Base-by-base conservation (phyloP, 2,888 invertebrate genomes). In the Myopa tessellatipennis region DNA sequence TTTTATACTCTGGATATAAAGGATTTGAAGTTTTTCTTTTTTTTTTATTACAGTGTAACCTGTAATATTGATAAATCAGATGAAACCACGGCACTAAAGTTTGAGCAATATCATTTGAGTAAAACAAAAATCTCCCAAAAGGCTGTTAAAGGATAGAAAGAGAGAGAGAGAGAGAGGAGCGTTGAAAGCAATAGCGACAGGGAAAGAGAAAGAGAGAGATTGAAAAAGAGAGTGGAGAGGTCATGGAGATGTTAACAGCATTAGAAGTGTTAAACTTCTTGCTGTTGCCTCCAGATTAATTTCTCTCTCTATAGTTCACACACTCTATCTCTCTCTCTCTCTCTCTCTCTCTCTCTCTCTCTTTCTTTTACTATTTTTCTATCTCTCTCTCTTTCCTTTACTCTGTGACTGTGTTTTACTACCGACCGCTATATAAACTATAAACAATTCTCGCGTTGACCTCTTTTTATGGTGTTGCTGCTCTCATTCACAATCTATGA, bases 11-110 rank as follows among this genome's bases (percentile, higher is more conserved):
- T 65, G 34, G 26, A 36, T 36, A 14, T 14, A 34, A 16, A 36
- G 36, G 65, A 55, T 55, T 65, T 65, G 36, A 65, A 36, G 65
- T 36, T 65, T 65, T 34, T 8, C 10, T 65, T 65, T 65, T 5
- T 36, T 4, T 34, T 65, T 8, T 34, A 36, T 34, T 36, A 36
- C 65, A 26, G 65, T 65, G 65, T 63, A 63, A 63, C 63, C 63
- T 34, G 10, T 63, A 10, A 50, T 50, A 50, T 50, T 50, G 50
- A 50, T 50, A 50, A 50, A 50, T 50, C 50, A 50, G 50, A 50
- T 50, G 50, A 14, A 50, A 50, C 10, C 8, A 14, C 50, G 26
- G 26, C 26, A 26, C 26, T 26, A 26, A 45, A 45, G 55, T 55
- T 14, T 55, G 55, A 0, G 55, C 50, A 55, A 55, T 4, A n/a